Evolutionary conservation across 2,113 vertebrate genomes (phyloP).

Genomic region (Calypte anna): DNA sequence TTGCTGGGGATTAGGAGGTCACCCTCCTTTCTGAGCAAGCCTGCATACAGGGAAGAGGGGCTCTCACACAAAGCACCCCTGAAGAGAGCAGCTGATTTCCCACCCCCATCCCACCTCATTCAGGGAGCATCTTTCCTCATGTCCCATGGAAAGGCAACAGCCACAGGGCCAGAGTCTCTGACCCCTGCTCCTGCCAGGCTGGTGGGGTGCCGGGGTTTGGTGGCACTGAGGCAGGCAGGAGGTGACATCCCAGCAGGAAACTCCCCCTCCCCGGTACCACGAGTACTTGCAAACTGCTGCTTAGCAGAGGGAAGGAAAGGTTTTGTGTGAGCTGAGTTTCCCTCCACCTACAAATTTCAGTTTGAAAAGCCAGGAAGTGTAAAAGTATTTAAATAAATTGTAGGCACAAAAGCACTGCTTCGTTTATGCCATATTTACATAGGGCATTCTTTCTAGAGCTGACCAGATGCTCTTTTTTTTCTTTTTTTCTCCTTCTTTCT

Average conservation of each 20-base stretch:
- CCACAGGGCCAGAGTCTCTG: not conserved
- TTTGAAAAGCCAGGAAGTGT: not conserved
- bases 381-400: not conserved
- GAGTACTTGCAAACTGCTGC: accelerated
- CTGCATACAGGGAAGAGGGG: accelerated
- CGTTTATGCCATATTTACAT: not conserved
- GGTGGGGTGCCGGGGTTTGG: not conserved
- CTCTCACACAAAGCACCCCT: not conserved
- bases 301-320: not conserved
- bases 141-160: not conserved
- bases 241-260: not conserved
- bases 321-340: not conserved
- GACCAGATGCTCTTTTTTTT: not conserved
- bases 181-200: not conserved
- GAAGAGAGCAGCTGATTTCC: not conserved
- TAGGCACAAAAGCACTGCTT: not conserved
- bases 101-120: accelerated
- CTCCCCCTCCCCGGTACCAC: not conserved
- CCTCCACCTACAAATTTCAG: not conserved
- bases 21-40: not conserved
- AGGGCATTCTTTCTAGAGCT: not conserved
- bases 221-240: not conserved
- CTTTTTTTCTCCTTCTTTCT: no score
- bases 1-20: not conserved
- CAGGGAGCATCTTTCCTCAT: not conserved